Conservation (phyloP, 2,888 invertebrate genomes). For the Rhimphoctona megacephalus region DNA sequence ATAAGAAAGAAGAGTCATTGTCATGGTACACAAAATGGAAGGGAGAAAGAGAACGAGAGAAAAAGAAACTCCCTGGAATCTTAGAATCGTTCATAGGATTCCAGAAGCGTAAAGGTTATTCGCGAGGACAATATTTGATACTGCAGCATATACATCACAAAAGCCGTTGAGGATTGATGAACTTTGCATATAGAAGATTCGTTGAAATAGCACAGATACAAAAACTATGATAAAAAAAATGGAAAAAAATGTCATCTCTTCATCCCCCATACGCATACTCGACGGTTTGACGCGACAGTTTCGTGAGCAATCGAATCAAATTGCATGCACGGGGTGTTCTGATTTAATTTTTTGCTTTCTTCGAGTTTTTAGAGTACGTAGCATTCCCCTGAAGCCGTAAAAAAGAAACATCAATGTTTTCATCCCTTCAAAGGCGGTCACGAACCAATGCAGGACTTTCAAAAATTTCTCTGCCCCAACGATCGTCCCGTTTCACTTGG, state of each 20-base stretch:
- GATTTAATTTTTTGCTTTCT: neutral
- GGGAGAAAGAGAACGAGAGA: neutral
- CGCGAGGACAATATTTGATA: conserved; percentile 13
- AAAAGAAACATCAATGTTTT: neutral
- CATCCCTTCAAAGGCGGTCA: neutral
- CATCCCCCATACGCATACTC: neutral
- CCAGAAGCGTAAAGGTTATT: neutral
- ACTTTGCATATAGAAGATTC: neutral
- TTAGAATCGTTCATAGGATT: conserved; percentile 11
- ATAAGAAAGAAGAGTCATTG: neutral
- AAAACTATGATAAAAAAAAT: neutral
- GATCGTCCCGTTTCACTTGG: neutral
- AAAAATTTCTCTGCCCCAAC: neutral
- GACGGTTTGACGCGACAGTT: conserved; percentile 7
- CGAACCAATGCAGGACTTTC: neutral
- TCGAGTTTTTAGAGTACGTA: neutral
- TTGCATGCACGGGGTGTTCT: neutral
- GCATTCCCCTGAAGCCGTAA: neutral
- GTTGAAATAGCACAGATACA: neutral
- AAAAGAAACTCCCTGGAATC: neutral
- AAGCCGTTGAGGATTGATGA: conserved; percentile 1
- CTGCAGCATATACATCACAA: neutral
- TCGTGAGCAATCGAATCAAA: conserved; percentile 7
- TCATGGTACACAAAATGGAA: neutral
- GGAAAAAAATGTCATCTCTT: conserved; percentile 3